phyloP scores from a whole-genome alignment of 2,797 vertebrate genomes.

The Echiichthys vipera region DNA sequence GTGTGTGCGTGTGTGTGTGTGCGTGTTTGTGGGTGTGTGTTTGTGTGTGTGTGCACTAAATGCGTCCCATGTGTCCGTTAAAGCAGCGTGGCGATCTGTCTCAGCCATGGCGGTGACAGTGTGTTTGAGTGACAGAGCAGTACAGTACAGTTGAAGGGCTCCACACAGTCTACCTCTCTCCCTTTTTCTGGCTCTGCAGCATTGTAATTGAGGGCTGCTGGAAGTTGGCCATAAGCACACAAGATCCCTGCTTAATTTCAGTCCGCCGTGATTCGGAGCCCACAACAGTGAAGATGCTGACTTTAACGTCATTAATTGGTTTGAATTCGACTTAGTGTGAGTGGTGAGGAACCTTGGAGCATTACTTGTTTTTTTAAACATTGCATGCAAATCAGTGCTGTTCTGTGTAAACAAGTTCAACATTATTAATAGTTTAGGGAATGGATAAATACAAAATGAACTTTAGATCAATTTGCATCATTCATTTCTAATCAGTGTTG shows the following conservation, averaged over 20 bases:
- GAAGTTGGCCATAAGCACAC: conserved; percentile 81
- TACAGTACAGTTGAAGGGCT: conserved; percentile 81
- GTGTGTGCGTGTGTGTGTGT: not conserved
- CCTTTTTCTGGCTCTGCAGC: conserved; percentile 82
- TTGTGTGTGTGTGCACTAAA: conserved; percentile 44
- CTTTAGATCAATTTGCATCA: conserved; percentile 23
- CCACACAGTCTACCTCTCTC: conserved; percentile 84
- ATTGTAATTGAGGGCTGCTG: conserved; percentile 87
- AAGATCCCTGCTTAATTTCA: conserved; percentile 84
- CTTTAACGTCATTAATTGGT: conserved; percentile 60
- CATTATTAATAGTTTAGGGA: conserved; percentile 8
- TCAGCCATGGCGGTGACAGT: conserved; percentile 73
- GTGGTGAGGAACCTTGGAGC: conserved; percentile 20
- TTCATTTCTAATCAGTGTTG: no score
- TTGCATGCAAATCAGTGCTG: conserved; percentile 2
- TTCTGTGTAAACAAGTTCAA: conserved; percentile 15
- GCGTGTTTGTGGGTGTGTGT: conserved; percentile 10
- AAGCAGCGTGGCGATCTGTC: conserved; percentile 64
- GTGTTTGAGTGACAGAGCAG: conserved; percentile 76
- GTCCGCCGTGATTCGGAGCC: conserved; percentile 73
- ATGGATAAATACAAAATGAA: conserved; percentile 13
- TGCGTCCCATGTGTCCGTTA: conserved; percentile 67
- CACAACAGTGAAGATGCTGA: conserved; percentile 66
- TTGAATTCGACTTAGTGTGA: conserved; percentile 30
- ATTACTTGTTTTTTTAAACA: conserved; percentile 40